Evolutionary conservation across 2,797 vertebrate species (phyloP), one percentile per base, ranked within the genome.

Genomic region (Aeoliscus strigatus): DNA sequence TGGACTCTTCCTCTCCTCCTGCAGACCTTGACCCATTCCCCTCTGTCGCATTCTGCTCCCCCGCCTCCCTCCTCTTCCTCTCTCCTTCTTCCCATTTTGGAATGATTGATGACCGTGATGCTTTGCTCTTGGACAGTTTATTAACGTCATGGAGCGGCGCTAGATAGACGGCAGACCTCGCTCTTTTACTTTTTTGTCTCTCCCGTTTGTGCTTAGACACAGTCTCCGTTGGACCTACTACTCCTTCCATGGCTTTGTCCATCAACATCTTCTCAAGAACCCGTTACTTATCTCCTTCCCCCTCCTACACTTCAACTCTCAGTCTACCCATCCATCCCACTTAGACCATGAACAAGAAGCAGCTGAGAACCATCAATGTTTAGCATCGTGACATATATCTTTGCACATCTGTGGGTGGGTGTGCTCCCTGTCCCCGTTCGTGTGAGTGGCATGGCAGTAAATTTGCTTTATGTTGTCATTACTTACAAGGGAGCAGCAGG

Each of bases 391-490:
- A 47, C 61, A 70, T 63, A 66, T 56, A 56, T 75, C 47, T 54
- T 33, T 16, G 24, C 41, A 52, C 24, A 45, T 64, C 8, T 27
- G 23, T 16, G 21, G 17, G 13, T 30, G 15, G 21, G 17, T 23
- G 8, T 12, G 4, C 33, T 38, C 12, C 42, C 51, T 36, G 39
- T 42, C 39, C 28, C 60, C 23, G 39, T 66, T 52, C 13, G 4
- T 28, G 52, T 66, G 77, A 77, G 69, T 80, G 71, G 58, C 69
- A 56, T 26, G 47, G 60, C 55, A 23, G 52, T 87, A 88, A 87
- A 87, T 82, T 62, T 79, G 58, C 61, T 87, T 87, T 87, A 86
- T 81, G 86, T 79, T 83, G 78, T 82, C 84, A 86, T 89, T 83
- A 87, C 85, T 86, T 86, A 87, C 57, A 37, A 13, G 40, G 38